Evolutionary conservation across 2,888 invertebrate genomes (phyloP).

Genomic region (Drosophila buzzatii): DNA sequence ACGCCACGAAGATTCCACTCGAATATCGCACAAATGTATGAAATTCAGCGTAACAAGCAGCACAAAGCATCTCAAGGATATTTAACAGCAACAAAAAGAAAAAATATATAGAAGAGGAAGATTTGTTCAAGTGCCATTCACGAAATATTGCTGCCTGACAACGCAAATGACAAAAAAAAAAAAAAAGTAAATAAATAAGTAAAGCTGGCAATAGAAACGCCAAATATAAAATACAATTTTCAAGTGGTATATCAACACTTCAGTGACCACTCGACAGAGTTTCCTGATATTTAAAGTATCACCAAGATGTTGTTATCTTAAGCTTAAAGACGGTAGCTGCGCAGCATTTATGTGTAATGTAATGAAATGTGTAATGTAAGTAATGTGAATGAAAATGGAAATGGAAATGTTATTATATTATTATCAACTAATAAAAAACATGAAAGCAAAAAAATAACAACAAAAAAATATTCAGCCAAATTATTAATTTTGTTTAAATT

Average conservation of each 20-base stretch:
- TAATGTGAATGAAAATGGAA: not conserved
- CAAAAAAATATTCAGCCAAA: no score
- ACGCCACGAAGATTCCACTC: constrained; percentile 23
- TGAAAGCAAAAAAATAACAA: no score
- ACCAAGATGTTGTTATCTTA: not conserved
- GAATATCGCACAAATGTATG: constrained; percentile 28
- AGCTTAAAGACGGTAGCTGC: not conserved
- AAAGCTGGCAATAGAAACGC: constrained; percentile 17
- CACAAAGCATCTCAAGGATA: constrained; percentile 48
- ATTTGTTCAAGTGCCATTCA: constrained; percentile 8
- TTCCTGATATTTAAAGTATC: constrained; percentile 10
- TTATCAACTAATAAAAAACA: constrained; percentile 1
- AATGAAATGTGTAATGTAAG: no score
- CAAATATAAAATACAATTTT: constrained; percentile 41
- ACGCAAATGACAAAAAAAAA: constrained; percentile 14
- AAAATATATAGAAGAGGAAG: constrained; percentile 12
- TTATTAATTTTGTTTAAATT: not conserved
- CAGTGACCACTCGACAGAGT: constrained; percentile 24
- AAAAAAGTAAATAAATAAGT: not conserved
- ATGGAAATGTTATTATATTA: constrained; percentile 21
- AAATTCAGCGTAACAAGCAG: constrained; percentile 21
- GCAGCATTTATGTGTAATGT: not conserved
- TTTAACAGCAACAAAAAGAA: constrained; percentile 16
- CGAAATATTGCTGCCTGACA: constrained; percentile 41
- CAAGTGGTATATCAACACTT: constrained; percentile 56